A percentile compares a stretch with the other conserved stretches of the same genome.
phyloP scores from a whole-genome alignment of 2,797 vertebrate species.

The Anguilla pacifica region DNA sequence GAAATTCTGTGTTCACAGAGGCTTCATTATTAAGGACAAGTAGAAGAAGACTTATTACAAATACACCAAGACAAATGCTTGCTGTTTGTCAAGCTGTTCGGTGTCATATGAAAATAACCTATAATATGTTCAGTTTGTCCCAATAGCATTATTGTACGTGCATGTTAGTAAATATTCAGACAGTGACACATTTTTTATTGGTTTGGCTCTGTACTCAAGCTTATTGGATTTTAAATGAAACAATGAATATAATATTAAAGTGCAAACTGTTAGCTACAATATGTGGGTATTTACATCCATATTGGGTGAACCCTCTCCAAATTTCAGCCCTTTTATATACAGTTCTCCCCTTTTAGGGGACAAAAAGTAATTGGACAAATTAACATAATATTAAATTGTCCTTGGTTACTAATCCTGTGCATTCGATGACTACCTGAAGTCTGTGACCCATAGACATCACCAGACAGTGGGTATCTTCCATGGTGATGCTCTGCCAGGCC shows the following conservation, averaged over 20 bases:
- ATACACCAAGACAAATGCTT: neutral
- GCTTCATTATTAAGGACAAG: slow-evolving; percentile 33
- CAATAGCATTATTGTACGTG: neutral
- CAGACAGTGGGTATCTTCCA: too few species aligned
- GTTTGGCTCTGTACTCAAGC: neutral
- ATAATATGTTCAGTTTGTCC: neutral
- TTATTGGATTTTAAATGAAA: neutral
- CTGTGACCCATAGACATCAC: too few species aligned
- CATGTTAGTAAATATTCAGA: neutral
- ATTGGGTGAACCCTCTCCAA: too few species aligned
- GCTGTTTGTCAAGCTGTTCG: neutral
- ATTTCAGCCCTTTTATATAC: too few species aligned
- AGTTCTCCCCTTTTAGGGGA: too few species aligned
- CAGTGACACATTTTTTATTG: neutral
- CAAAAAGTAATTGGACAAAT: too few species aligned
- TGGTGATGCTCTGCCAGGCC: too few species aligned
- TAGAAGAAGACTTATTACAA: neutral
- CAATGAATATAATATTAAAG: neutral
- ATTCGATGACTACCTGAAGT: too few species aligned
- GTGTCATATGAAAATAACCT: neutral
- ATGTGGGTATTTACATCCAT: too few species aligned
- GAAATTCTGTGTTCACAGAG: slow-evolving; percentile 17
- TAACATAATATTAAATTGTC: too few species aligned
- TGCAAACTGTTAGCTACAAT: neutral
- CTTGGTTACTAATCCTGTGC: too few species aligned